Conservation (phyloP, 2,888 invertebrate species). For the Nasonovia ribisnigri region DNA sequence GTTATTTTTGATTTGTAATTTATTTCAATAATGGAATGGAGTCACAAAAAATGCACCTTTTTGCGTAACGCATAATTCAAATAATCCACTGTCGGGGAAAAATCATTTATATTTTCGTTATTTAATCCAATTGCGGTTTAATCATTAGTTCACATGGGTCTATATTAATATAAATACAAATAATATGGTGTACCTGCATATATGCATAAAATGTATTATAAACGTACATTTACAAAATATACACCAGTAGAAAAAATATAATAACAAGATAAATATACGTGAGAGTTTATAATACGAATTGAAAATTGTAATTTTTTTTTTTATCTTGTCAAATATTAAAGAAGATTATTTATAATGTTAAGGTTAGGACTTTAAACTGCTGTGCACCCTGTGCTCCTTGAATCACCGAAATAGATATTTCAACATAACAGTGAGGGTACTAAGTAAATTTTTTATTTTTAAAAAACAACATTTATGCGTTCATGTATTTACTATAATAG, state of each 20-base stretch:
- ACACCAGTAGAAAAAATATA: too few species aligned
- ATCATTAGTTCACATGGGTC: background rate
- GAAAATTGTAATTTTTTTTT: too few species aligned
- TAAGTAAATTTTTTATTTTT: background rate
- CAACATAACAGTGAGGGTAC: background rate
- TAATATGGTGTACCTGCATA: too few species aligned
- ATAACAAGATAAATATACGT: too few species aligned
- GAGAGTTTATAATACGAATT: too few species aligned
- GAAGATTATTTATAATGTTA: background rate
- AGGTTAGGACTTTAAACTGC: background rate
- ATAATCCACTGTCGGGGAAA: background rate
- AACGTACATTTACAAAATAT: background rate
- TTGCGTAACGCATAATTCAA: background rate
- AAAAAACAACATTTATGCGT: too few species aligned
- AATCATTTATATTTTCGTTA: background rate
- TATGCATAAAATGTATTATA: background rate
- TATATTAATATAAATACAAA: too few species aligned
- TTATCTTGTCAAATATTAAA: too few species aligned
- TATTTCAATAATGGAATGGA: too few species aligned
- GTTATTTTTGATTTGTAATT: too few species aligned
- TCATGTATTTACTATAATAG: too few species aligned
- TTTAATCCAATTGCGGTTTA: background rate
- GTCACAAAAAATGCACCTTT: background rate
- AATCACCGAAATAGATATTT: background rate
- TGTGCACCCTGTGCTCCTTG: background rate